Conservation (phyloP, 2,888 invertebrate species). For the Cephus spinipes region DNA sequence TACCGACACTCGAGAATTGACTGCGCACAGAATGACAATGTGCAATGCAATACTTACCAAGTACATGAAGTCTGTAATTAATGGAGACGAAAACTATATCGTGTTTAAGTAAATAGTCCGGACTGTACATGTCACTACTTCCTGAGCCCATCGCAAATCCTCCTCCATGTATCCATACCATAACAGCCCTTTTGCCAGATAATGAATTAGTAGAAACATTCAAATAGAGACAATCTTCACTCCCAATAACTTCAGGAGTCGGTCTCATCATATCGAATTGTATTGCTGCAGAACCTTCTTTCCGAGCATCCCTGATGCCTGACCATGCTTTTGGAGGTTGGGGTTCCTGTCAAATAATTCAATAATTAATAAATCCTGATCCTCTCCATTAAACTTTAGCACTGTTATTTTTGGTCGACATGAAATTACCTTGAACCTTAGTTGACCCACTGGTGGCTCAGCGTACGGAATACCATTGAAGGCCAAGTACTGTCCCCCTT, state of each 20-base stretch:
- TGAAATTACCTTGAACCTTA: constrained; percentile 60
- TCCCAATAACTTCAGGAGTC: constrained; percentile 14
- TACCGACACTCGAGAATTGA: no score
- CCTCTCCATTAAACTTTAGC: no score
- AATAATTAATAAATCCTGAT: no score
- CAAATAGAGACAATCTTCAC: constrained; percentile 44
- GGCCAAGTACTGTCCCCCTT: constrained; percentile 49
- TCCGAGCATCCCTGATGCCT: constrained; percentile 32
- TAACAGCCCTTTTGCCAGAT: constrained; percentile 34
- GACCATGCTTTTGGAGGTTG: constrained; percentile 33
- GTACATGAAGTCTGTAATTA: constrained; percentile 39
- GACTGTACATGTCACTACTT: constrained; percentile 24
- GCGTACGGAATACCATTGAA: constrained; percentile 64
- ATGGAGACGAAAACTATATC: constrained; percentile 39
- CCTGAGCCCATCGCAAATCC: constrained; percentile 33
- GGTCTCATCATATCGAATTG: constrained; percentile 10
- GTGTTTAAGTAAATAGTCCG: constrained; percentile 41
- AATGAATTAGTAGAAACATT: constrained; percentile 35
- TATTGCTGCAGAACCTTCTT: background rate
- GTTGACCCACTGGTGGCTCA: constrained; percentile 60
- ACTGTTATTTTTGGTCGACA: no score
- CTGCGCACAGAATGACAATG: no score
- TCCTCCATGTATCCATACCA: constrained; percentile 49
- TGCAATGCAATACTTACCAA: constrained; percentile 27
- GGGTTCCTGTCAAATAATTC: constrained; percentile 33